Evolutionary conservation across 2,888 invertebrate genomes (phyloP), one percentile per base, ranked within the genome.

Genomic region (Tachina fera): DNA sequence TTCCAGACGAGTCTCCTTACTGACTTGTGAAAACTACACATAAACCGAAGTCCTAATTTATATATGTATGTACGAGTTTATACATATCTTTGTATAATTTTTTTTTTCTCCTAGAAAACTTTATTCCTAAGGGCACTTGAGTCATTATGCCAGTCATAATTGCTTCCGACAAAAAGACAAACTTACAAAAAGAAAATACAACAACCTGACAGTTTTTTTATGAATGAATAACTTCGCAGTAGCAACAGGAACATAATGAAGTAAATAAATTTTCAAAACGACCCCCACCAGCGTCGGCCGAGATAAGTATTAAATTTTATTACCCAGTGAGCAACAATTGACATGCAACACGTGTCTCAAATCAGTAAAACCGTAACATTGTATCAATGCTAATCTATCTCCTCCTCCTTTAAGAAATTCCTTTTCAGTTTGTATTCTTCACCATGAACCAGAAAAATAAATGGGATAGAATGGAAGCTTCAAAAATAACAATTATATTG

Each of bases 271-370:
- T 16, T 8, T 9, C 45, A 79, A 63, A 61, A 70, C 68, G 47
- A 67, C 49, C 56, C 49, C 53, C 63, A 76, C 53, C 70, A 68
- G 60, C 14, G 11, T 1, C 43, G 70, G 61, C 70, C 14, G 43
- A 56, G 53, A 70, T 53, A 49, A 19, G 58, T n/a, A 61, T 63
- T 43, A 77, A 47, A 68, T 77, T 75, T 78, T 70, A 71, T 81
- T 85, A 82, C 78, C 82, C 78, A 82, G 78, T 77, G 70, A 78
- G 81, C 85, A 85, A 85, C 85, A 85, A 81, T 85, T 85, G 85
- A 70, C 81, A 82, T 85, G 81, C 85, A 85, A 85, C 85, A 85
- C 85, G 85, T 85, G 81, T 78, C 81, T 51, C 58, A 85, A 85
- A 81, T 78, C 85, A 82, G 81, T 65, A 81, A 82, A 63, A 70